These are phyloP conservation scores for Cirrhinus molitorella DNA, from an alignment of 2,797 vertebrate species.

Conservation along the genomic window DNA sequence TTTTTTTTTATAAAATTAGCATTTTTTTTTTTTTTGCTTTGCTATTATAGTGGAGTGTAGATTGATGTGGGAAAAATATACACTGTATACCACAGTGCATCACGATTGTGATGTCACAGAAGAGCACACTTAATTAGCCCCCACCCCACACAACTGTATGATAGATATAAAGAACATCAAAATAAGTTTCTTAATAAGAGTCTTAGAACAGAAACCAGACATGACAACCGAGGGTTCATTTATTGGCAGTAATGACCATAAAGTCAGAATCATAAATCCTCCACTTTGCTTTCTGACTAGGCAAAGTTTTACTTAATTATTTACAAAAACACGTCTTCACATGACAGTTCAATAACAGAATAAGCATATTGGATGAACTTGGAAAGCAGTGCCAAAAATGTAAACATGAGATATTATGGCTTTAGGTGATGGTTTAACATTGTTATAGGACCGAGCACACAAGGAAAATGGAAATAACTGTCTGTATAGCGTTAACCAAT, in stretches of 20 bases:
- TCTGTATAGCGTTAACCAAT: background rate
- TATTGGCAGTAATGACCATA: slow-evolving; percentile 84
- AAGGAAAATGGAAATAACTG: background rate
- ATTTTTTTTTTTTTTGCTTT: too few relatives aligned
- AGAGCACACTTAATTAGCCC: background rate
- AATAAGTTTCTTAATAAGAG: slow-evolving; percentile 38
- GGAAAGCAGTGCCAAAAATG: slow-evolving; percentile 41
- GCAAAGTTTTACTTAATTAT: slow-evolving; percentile 46
- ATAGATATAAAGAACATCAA: slow-evolving; percentile 31
- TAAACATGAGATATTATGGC: slow-evolving; percentile 56
- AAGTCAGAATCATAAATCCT: slow-evolving; percentile 74
- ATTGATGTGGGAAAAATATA: too few relatives aligned
- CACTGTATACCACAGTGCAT: too few relatives aligned
- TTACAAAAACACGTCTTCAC: slow-evolving; percentile 61
- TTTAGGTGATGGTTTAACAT: slow-evolving; percentile 39
- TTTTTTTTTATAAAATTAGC: too few relatives aligned
- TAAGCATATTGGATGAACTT: slow-evolving; percentile 38
- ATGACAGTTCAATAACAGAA: slow-evolving; percentile 49
- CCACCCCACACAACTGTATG: background rate
- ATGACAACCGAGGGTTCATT: slow-evolving; percentile 63
- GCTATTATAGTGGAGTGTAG: too few relatives aligned
- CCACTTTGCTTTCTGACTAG: slow-evolving; percentile 48
- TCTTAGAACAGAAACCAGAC: background rate
- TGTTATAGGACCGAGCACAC: background rate
- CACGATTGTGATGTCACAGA: background rate